These are phyloP conservation scores for Lagopus muta DNA, from an alignment of 2,113 vertebrate genomes.

Conservation along the genomic window DNA sequence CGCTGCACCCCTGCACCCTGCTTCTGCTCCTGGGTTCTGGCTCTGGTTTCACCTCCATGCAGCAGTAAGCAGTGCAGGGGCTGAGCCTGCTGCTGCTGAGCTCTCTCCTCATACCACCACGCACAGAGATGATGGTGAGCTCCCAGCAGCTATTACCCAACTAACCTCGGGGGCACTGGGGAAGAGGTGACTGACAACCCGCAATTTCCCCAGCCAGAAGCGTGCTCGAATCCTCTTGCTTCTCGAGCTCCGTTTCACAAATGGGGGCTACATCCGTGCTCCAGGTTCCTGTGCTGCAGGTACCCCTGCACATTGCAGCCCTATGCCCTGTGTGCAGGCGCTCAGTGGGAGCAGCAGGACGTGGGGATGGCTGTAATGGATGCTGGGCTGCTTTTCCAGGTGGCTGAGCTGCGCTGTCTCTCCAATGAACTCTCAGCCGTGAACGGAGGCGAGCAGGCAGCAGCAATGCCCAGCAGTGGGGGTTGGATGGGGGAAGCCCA, in stretches of 20 bases:
- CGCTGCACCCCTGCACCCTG: neutral
- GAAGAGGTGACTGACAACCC: conserved; percentile 10
- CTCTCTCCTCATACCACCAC: no score
- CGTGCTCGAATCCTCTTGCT: neutral
- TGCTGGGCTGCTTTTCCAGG: conserved; percentile 6
- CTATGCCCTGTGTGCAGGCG: neutral
- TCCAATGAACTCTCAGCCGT: conserved; percentile 62
- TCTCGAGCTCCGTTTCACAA: neutral
- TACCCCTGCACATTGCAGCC: neutral
- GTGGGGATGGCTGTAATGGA: neutral
- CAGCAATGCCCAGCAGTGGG: neutral
- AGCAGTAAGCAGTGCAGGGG: neutral
- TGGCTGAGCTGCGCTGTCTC: conserved; percentile 36
- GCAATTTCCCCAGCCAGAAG: neutral
- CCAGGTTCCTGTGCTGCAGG: neutral
- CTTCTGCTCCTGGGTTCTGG: neutral
- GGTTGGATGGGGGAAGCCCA: neutral
- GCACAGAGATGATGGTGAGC: neutral
- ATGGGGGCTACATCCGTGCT: neutral
- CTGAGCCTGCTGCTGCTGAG: neutral
- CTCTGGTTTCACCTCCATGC: neutral
- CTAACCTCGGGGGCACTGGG: neutral
- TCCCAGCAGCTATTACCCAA: conserved; percentile 22
- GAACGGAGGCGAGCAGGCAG: conserved; percentile 9
- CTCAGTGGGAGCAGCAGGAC: neutral